Percentiles rank a stretch among this genome's conserved stretches.
These are phyloP conservation scores for Epinephelus fuscoguttatus DNA, from an alignment of 2,113 vertebrate species.

Conservation along the genomic window DNA sequence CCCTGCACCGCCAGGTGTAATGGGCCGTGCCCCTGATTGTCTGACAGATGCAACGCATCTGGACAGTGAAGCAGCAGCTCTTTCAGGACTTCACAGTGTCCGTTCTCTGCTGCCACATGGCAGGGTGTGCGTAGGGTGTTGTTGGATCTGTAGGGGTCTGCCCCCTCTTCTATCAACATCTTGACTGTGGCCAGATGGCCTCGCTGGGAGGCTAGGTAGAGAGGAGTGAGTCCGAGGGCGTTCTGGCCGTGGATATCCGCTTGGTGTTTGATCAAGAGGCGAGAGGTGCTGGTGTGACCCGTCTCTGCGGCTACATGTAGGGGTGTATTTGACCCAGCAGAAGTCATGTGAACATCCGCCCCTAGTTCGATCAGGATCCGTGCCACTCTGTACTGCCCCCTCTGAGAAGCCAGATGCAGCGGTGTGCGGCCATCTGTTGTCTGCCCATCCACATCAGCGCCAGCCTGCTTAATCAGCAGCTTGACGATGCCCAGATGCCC, in stretches of 20 bases:
- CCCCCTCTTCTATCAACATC: slow-evolving; percentile 90
- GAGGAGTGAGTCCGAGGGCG: slow-evolving; percentile 85
- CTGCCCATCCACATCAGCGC: slow-evolving; percentile 88
- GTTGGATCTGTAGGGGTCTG: slow-evolving; percentile 77
- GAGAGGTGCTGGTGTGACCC: slow-evolving; percentile 94
- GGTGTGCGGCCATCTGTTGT: slow-evolving; percentile 91
- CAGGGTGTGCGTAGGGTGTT: slow-evolving; percentile 83
- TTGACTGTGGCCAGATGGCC: slow-evolving; percentile 91
- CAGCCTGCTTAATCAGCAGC: slow-evolving; percentile 92
- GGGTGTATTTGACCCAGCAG: slow-evolving; percentile 82
- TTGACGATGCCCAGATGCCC: slow-evolving; percentile 94
- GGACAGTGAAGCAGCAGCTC: slow-evolving; percentile 86
- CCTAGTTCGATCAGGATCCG: slow-evolving; percentile 92
- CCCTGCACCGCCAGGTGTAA: slow-evolving; percentile 88
- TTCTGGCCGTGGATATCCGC: slow-evolving; percentile 85
- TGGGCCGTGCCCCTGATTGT: slow-evolving; percentile 85
- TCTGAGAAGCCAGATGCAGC: slow-evolving; percentile 93
- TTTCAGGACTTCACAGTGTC: slow-evolving; percentile 88
- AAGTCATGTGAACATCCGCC: slow-evolving; percentile 83
- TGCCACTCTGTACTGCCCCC: slow-evolving; percentile 95
- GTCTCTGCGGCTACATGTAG: slow-evolving; percentile 94
- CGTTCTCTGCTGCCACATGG: slow-evolving; percentile 89
- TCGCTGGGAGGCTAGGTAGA: slow-evolving; percentile 89
- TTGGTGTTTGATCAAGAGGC: slow-evolving; percentile 91
- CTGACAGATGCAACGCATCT: slow-evolving; percentile 75